These are phyloP conservation scores for Aptenodytes forsteri DNA, from an alignment of 2,113 vertebrate species.

Conservation along the genomic window DNA sequence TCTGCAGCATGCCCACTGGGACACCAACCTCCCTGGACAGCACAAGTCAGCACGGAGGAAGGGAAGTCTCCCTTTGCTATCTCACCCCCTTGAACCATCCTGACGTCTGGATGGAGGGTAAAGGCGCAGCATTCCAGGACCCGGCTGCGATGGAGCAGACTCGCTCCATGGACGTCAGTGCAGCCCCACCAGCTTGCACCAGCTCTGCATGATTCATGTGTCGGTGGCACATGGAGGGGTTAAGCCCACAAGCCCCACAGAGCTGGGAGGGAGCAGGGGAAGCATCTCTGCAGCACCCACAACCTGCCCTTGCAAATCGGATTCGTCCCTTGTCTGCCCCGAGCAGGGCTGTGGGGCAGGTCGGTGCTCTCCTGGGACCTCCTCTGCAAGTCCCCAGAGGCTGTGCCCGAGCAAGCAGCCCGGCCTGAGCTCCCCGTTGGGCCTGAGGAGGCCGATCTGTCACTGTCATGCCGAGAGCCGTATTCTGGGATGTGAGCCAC, in stretches of 20 bases:
- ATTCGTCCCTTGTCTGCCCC: rapidly evolving
- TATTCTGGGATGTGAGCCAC: background rate
- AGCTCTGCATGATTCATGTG: rapidly evolving
- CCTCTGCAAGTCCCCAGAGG: background rate
- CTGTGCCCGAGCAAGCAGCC: background rate
- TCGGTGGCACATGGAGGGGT: background rate
- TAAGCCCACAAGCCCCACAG: background rate
- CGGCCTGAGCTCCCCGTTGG: rapidly evolving
- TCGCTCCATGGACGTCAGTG: rapidly evolving
- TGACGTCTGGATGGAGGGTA: rapidly evolving
- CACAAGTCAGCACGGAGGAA: background rate
- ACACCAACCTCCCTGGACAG: background rate
- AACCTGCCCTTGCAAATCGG: background rate
- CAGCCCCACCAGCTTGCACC: background rate
- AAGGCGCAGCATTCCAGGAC: background rate
- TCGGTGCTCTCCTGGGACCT: background rate
- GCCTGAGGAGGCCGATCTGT: background rate
- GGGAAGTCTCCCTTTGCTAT: background rate
- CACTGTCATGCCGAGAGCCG: background rate
- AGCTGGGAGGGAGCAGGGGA: background rate
- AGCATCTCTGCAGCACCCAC: background rate
- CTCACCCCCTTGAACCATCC: background rate
- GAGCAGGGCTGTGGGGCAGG: rapidly evolving
- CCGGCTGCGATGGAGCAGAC: background rate
- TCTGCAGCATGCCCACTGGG: rapidly evolving